Conservation (phyloP, 37 sponge, comb jelly and placozoan species). For the Bolinopsis microptera region DNA sequence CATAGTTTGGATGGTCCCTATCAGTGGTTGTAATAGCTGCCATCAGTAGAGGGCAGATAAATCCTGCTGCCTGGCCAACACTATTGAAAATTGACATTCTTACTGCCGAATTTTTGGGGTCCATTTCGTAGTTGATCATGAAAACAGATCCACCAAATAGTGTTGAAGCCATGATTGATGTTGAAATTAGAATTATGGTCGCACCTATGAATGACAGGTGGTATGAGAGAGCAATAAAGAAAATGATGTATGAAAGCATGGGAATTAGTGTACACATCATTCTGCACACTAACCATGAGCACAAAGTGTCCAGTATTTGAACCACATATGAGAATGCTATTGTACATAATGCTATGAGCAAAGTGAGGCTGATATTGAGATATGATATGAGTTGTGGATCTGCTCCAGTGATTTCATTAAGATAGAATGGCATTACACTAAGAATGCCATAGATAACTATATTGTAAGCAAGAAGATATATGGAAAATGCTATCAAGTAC, state of each 20-base stretch:
- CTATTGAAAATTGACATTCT: neutral
- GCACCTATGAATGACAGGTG: neutral
- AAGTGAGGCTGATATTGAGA: neutral
- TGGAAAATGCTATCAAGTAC: neutral
- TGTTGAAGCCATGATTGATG: neutral
- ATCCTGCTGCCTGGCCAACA: constrained; percentile 5
- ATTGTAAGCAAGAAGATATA: neutral
- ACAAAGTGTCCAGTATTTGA: neutral
- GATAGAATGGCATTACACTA: constrained; percentile 9
- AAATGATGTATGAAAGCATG: neutral
- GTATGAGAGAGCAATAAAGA: neutral
- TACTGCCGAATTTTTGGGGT: neutral
- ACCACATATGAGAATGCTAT: neutral
- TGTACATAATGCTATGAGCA: neutral
- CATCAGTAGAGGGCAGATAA: constrained; percentile 32
- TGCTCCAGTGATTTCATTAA: neutral
- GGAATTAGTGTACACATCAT: neutral
- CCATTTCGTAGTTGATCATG: neutral
- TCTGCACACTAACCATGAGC: neutral
- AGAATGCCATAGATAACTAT: neutral
- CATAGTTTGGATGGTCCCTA: neutral
- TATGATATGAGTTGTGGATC: neutral
- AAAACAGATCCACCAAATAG: neutral
- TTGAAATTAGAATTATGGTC: neutral
- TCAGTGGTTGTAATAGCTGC: neutral